These are phyloP conservation scores for Papilio polyxenes DNA, from an alignment of 1,140 invertebrate species.

Conservation along the genomic window DNA sequence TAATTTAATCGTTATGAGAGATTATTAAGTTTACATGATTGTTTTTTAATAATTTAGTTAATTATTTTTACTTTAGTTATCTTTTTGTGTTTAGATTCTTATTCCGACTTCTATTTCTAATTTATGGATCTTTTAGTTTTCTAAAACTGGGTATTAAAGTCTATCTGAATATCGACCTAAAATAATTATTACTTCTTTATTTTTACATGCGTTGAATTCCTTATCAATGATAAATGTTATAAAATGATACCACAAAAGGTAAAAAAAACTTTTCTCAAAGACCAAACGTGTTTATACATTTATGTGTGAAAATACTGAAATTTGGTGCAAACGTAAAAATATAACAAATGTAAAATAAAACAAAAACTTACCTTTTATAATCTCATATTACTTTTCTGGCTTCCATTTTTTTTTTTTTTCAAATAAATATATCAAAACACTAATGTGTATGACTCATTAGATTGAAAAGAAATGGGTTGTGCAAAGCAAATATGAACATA, in stretches of 20 bases:
- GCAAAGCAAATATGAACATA: slow-evolving; percentile 75
- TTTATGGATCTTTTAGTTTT: too few species aligned
- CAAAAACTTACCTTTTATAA: slow-evolving; percentile 45
- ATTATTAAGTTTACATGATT: neutral
- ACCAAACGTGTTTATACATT: slow-evolving; percentile 46
- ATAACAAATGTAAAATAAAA: slow-evolving; percentile 41
- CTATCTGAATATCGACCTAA: too few species aligned
- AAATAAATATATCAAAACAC: slow-evolving; percentile 27
- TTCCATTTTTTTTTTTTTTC: slow-evolving; percentile 22
- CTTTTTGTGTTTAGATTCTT: neutral
- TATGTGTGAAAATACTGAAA: neutral
- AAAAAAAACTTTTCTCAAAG: slow-evolving; percentile 39
- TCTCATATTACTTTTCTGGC: neutral
- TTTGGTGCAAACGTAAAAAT: slow-evolving; percentile 37
- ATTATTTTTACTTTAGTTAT: neutral
- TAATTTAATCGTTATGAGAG: neutral
- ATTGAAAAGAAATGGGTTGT: slow-evolving; percentile 52
- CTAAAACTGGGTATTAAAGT: neutral
- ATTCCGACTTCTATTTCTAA: too few species aligned
- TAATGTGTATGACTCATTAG: slow-evolving; percentile 42
- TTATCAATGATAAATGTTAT: slow-evolving; percentile 34
- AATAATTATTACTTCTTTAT: neutral
- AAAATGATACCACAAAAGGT: slow-evolving; percentile 51
- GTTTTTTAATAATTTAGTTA: neutral
- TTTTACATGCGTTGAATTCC: neutral